phyloP scores from a whole-genome alignment of 2,888 invertebrate species.

The Platycheirus rosarum region DNA sequence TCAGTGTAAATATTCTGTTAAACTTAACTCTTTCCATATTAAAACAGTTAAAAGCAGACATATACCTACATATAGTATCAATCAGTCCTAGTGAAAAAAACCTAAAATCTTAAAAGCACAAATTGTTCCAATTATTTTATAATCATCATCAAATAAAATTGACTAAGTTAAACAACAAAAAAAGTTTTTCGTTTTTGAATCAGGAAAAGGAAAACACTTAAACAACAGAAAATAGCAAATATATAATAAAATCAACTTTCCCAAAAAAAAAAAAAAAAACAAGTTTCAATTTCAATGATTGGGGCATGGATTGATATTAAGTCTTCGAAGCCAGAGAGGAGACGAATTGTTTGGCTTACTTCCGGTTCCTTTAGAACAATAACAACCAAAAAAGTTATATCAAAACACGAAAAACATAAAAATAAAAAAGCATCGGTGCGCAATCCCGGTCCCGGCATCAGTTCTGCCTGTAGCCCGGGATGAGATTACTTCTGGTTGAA shows the following conservation, averaged over 20 bases:
- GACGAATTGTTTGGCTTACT: conserved; percentile 32
- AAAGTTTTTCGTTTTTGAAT: too few relatives aligned
- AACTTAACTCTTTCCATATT: too few relatives aligned
- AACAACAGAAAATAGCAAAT: conserved; percentile 9
- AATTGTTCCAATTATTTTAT: too few relatives aligned
- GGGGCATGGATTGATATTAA: conserved; percentile 63
- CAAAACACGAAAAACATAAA: conserved; percentile 21
- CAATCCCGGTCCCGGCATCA: conserved; percentile 3
- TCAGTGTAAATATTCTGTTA: too few relatives aligned
- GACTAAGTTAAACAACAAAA: too few relatives aligned
- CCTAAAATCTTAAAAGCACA: too few relatives aligned
- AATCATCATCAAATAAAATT: too few relatives aligned
- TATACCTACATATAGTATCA: too few relatives aligned
- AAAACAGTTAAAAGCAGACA: too few relatives aligned
- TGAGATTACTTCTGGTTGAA: conserved; percentile 66
- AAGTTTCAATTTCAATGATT: conserved; percentile 56
- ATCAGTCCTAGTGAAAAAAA: too few relatives aligned
- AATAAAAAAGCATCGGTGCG: conserved; percentile 33
- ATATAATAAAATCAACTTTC: conserved; percentile 30
- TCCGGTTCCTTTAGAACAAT: conserved; percentile 33
- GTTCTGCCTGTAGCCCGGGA: conserved; percentile 6
- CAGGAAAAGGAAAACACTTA: conserved; percentile 2
- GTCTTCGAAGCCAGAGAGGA: conserved; percentile 42
- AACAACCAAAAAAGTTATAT: conserved; percentile 60
- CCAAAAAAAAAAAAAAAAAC: conserved; percentile 26